These are phyloP conservation scores for Vespertilio murinus DNA, from an alignment of 2,797 vertebrate species.

Conservation along the genomic window DNA sequence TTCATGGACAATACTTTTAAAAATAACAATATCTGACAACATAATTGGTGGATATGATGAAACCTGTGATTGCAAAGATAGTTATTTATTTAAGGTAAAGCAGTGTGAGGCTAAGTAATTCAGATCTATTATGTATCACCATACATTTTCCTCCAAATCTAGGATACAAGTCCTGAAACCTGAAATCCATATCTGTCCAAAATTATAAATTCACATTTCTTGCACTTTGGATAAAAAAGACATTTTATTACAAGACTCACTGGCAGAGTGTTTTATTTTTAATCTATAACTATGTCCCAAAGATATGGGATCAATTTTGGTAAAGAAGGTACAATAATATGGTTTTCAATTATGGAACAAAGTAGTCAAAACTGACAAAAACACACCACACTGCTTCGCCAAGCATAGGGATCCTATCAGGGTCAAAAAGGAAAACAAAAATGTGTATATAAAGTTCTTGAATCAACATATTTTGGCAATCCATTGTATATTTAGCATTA, in stretches of 20 bases:
- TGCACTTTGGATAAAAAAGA: not conserved
- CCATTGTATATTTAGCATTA: not conserved
- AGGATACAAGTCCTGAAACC: slow-evolving; percentile 13
- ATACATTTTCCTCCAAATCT: slow-evolving; percentile 1
- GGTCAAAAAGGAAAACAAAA: not conserved
- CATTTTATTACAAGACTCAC: not conserved
- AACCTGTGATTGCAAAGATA: not conserved
- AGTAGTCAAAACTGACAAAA: not conserved
- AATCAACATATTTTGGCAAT: not conserved
- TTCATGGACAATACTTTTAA: not conserved
- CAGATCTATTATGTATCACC: not conserved
- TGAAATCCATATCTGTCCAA: not conserved
- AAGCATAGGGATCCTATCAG: not conserved
- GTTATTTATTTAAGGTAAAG: not conserved
- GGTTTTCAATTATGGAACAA: not conserved
- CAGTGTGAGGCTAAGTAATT: not conserved
- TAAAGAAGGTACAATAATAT: not conserved
- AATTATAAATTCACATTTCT: not conserved
- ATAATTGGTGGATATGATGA: not conserved
- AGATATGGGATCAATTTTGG: not conserved
- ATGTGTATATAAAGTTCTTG: not conserved
- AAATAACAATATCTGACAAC: not conserved
- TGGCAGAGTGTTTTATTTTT: not conserved
- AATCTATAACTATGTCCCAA: not conserved
- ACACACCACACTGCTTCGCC: not conserved